These are phyloP conservation scores for Chunga burmeisteri DNA, from an alignment of 2,113 vertebrate species.

Conservation along the genomic window DNA sequence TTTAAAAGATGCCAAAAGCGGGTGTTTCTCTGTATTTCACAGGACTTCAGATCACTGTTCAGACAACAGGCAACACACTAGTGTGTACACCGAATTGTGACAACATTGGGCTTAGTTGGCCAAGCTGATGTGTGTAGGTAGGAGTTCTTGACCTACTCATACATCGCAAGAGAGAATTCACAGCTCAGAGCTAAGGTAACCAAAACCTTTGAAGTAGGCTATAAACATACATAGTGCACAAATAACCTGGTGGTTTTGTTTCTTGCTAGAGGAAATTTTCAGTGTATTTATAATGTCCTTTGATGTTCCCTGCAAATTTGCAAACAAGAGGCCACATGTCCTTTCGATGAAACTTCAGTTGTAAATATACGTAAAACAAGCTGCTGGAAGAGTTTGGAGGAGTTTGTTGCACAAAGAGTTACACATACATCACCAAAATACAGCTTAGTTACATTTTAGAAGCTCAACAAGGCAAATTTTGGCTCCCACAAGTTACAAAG, in stretches of 20 bases:
- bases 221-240: constrained; percentile 34
- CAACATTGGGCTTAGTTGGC: not conserved
- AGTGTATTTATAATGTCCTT: constrained; percentile 58
- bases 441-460: not conserved
- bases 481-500: not conserved
- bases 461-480: not conserved
- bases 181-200: constrained; percentile 3
- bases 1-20: not conserved
- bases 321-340: constrained; percentile 57
- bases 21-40: not conserved
- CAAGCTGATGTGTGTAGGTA: not conserved
- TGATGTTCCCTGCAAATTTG: constrained; percentile 60
- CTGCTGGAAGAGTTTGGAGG: constrained; percentile 20
- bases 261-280: constrained; percentile 58
- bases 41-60: not conserved
- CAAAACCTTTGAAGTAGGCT: constrained; percentile 53
- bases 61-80: not conserved
- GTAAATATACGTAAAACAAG: constrained; percentile 55
- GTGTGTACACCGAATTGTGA: not conserved
- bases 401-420: constrained; percentile 8
- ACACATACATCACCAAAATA: not conserved
- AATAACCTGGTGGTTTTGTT: constrained; percentile 15
- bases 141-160: not conserved
- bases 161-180: constrained; percentile 17
- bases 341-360: constrained; percentile 59